Conservation (phyloP, 2,797 vertebrate genomes). For the Lacerta viridis region DNA sequence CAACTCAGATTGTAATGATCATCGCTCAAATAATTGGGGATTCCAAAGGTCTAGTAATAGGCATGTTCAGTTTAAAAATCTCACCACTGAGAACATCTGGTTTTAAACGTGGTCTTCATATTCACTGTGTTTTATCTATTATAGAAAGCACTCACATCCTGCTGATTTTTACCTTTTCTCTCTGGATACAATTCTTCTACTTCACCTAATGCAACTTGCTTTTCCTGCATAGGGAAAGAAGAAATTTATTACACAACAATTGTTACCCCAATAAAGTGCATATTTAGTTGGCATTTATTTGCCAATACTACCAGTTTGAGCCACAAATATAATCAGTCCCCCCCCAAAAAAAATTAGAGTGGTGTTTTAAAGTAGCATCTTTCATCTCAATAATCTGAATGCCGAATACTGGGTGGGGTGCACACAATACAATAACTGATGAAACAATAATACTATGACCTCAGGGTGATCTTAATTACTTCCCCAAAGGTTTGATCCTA, state of each 20-base stretch:
- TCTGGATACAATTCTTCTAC: conserved; percentile 53
- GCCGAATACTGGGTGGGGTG: background rate
- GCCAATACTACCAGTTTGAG: background rate
- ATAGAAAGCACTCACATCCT: conserved; percentile 22
- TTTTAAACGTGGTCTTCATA: conserved; percentile 33
- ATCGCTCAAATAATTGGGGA: background rate
- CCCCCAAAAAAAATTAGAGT: background rate
- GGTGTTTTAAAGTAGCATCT: conserved; percentile 6
- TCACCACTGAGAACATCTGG: background rate
- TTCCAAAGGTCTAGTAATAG: background rate
- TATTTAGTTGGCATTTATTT: background rate
- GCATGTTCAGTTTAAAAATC: conserved; percentile 13
- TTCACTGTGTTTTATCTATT: background rate
- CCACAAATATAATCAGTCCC: conserved; percentile 8
- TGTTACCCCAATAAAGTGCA: conserved; percentile 37
- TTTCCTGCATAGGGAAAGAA: conserved; percentile 73
- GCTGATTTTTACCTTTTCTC: conserved; percentile 64
- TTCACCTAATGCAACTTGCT: conserved; percentile 77
- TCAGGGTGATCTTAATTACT: background rate
- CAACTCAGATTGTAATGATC: background rate
- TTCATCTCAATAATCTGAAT: background rate
- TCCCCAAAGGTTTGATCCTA: background rate
- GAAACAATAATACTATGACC: background rate
- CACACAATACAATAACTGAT: background rate
- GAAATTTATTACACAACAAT: conserved; percentile 7